A percentile compares a stretch with the other conserved stretches of the same genome.
Conservation (phyloP, 1,140 invertebrate genomes). For the Bradysia coprophila region DNA sequence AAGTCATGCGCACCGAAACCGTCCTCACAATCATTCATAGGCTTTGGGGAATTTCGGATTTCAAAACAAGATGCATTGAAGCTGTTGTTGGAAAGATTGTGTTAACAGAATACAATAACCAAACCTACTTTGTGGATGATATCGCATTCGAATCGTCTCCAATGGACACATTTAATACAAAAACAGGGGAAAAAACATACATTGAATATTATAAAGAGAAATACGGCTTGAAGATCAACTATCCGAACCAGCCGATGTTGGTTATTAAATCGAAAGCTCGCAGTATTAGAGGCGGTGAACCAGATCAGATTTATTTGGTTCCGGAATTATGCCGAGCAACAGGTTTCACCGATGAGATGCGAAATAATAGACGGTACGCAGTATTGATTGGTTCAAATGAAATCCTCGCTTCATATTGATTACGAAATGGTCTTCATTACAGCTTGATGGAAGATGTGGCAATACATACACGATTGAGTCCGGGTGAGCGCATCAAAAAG, state of each 20-base stretch:
- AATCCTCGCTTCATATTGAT: constrained; percentile 7
- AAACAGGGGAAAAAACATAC: constrained; percentile 39
- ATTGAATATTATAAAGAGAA: constrained; percentile 60
- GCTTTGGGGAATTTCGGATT: no score
- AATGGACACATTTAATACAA: constrained; percentile 35
- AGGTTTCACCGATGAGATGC: constrained; percentile 40
- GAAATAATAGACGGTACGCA: constrained; percentile 28
- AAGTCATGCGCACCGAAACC: constrained; percentile 36
- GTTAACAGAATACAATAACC: constrained; percentile 82
- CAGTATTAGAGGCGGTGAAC: constrained; percentile 37
- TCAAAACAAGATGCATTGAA: no score
- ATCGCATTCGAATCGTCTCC: constrained; percentile 47
- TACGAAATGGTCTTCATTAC: constrained; percentile 19
- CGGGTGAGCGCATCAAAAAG: constrained; percentile 35
- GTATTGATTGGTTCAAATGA: constrained; percentile 1
- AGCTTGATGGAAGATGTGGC: constrained; percentile 43
- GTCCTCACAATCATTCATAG: no score
- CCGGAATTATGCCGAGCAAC: constrained; percentile 57
- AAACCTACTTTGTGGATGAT: constrained; percentile 77
- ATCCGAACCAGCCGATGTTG: constrained; percentile 39
- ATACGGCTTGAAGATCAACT: constrained; percentile 37
- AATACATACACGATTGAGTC: constrained; percentile 40
- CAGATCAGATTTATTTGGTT: constrained; percentile 41
- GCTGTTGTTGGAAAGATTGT: constrained; percentile 45
- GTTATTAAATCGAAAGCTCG: constrained; percentile 36